Evolutionary conservation across 2,888 invertebrate species (phyloP).

Genomic region (Nomada lathburiana): DNA sequence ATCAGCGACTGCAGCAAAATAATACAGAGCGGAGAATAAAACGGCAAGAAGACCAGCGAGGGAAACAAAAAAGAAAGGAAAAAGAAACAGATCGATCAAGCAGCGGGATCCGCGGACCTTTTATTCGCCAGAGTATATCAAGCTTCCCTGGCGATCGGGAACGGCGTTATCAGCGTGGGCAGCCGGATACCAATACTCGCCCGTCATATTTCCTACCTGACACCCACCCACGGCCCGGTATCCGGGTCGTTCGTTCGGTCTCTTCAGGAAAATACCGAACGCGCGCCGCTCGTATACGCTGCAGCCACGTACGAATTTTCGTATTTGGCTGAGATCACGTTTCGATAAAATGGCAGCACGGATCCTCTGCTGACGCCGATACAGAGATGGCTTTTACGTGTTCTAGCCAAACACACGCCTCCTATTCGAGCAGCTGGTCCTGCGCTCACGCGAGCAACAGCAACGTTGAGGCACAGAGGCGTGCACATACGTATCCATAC

Average conservation of each 20-base stretch:
- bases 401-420: slow-evolving; percentile 41
- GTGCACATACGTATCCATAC: background rate
- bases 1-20: too few relatives aligned
- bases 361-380: slow-evolving; percentile 76
- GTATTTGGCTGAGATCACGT: slow-evolving; percentile 82
- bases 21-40: background rate
- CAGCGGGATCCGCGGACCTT: slow-evolving; percentile 32
- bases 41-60: background rate
- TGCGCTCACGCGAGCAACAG: slow-evolving; percentile 7
- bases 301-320: slow-evolving; percentile 81
- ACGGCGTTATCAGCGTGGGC: slow-evolving; percentile 61
- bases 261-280: slow-evolving; percentile 54
- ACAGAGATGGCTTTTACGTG: slow-evolving; percentile 54
- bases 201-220: slow-evolving; percentile 68
- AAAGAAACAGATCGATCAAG: slow-evolving; percentile 48
- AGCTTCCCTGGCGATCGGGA: background rate
- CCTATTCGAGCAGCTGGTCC: slow-evolving; percentile 41
- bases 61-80: background rate
- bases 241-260: slow-evolving; percentile 31
- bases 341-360: slow-evolving; percentile 82
- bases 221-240: slow-evolving; percentile 57
- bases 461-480: too few relatives aligned
- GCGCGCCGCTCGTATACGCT: slow-evolving; percentile 67
- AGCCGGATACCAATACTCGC: slow-evolving; percentile 51
- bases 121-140: slow-evolving; percentile 32